These are phyloP conservation scores for Lepidotrigona ventralis DNA, from an alignment of 1,140 invertebrate genomes.

Conservation along the genomic window DNA sequence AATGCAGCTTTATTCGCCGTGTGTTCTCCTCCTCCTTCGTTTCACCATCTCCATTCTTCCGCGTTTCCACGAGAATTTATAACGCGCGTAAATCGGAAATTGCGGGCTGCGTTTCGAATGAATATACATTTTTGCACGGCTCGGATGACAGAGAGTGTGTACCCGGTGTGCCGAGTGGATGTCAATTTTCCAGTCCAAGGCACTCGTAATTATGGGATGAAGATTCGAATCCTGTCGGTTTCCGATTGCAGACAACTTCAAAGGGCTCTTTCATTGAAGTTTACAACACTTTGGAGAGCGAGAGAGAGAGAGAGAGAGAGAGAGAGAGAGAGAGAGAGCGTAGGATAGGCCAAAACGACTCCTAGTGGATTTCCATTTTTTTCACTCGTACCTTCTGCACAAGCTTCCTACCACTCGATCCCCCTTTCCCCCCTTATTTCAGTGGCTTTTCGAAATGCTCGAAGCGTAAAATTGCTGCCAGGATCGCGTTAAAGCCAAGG, in stretches of 20 bases:
- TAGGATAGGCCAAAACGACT: conserved; percentile 24
- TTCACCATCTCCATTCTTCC: background rate
- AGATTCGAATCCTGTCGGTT: conserved; percentile 52
- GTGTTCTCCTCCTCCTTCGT: background rate
- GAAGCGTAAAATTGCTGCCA: conserved; percentile 71
- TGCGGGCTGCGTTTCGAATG: background rate
- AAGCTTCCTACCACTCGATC: background rate
- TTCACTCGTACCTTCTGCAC: conserved; percentile 34
- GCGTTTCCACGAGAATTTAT: background rate
- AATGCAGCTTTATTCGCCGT: conserved; percentile 4
- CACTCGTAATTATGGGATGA: conserved; percentile 58
- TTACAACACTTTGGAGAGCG: conserved; percentile 48
- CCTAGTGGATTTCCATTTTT: conserved; percentile 58
- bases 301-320: background rate
- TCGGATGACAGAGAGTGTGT: background rate
- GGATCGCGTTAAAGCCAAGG: conserved; percentile 66
- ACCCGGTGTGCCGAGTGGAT: conserved; percentile 28
- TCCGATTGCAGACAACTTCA: conserved; percentile 58
- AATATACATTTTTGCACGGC: background rate
- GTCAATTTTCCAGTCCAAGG: conserved; percentile 55
- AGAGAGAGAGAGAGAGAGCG: too few species aligned
- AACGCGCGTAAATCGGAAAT: background rate
- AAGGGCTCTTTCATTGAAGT: conserved; percentile 55
- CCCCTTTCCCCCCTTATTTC: background rate
- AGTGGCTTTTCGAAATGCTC: conserved; percentile 59